Base-by-base conservation (phyloP, 2,888 invertebrate genomes). In the Eristalis pertinax region DNA sequence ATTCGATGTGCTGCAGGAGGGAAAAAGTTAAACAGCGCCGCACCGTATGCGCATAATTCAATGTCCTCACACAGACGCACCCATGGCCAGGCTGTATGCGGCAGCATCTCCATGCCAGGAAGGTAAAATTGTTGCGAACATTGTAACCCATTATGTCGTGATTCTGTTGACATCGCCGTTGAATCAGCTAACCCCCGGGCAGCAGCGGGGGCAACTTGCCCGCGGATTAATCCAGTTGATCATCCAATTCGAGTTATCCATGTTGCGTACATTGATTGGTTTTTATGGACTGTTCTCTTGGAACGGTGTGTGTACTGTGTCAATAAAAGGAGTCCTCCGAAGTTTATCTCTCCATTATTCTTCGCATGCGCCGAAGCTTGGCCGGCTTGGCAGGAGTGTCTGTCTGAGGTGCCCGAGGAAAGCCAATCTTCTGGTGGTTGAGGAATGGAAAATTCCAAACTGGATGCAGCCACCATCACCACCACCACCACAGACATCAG, bases 81-180 rank as follows among this genome's bases (percentile, higher is more conserved):
- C 64, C 19, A 63, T n/a, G 29, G 24, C 63, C 72, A 77, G 10
- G 19, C 26, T 4, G n/a, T n/a, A n/a, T n/a, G 24, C 50, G 0
- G 24, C 29, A 41, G 41, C 41, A 41, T 0, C 29, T 58, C 58
- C 58, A 60, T 7, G n/a, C 29, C n/a, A n/a, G 29, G 67, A 58
- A 50, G 38, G 63, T 38, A 58, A 62, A 38, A 50, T 38, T 32
- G 11, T 22, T 22, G 22, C 60, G 29, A 73, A 84, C 87, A 87
- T 87, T 87, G 87, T 87, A 87, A 87, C 84, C 84, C 79, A 87
- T 87, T 87, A 87, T 87, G 87, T 87, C 87, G 87, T 87, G 87
- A 87, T 84, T 84, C 84, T 87, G 87, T 87, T 87, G 87, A 87
- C 87, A 87, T 84, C 79, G 50, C 73, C 43, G 63, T 72, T 75